Evolutionary conservation across 2,888 invertebrate species (phyloP).

Genomic region (Tanaodytes sp.): DNA sequence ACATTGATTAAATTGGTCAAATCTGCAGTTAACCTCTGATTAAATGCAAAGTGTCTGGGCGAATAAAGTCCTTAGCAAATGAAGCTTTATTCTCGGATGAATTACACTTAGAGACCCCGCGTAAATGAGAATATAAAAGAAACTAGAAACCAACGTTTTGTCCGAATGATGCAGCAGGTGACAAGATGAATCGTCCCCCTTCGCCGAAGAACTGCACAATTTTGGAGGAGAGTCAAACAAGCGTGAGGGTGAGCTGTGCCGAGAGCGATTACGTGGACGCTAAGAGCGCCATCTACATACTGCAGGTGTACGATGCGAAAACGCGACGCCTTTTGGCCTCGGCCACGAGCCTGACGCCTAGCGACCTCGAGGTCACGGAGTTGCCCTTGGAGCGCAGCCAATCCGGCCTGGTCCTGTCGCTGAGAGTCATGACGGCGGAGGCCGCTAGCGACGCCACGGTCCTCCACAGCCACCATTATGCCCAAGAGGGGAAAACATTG

Average conservation of each 20-base stretch:
- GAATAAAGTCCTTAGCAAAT: too few relatives aligned
- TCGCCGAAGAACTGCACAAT: constrained; percentile 76
- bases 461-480: constrained; percentile 71
- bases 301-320: constrained; percentile 76
- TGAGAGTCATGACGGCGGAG: constrained; percentile 74
- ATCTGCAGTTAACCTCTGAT: too few relatives aligned
- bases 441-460: constrained; percentile 76
- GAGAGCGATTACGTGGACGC: constrained; percentile 69
- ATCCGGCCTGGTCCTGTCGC: constrained; percentile 73
- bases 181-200: constrained; percentile 69
- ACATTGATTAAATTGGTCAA: too few relatives aligned
- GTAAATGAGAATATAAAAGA: neutral
- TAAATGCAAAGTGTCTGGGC: too few relatives aligned
- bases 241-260: constrained; percentile 74
- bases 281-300: constrained; percentile 72
- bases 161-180: constrained; percentile 62
- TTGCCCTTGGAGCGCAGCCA: constrained; percentile 71
- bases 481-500: constrained; percentile 68
- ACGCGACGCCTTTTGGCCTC: constrained; percentile 74
- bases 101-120: too few relatives aligned
- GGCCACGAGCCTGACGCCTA: constrained; percentile 74
- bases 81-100: too few relatives aligned
- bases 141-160: constrained; percentile 44
- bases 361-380: constrained; percentile 73
- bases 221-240: constrained; percentile 72